Evolutionary conservation across 2,797 vertebrate species (phyloP).

Genomic region (Clangula hyemalis): DNA sequence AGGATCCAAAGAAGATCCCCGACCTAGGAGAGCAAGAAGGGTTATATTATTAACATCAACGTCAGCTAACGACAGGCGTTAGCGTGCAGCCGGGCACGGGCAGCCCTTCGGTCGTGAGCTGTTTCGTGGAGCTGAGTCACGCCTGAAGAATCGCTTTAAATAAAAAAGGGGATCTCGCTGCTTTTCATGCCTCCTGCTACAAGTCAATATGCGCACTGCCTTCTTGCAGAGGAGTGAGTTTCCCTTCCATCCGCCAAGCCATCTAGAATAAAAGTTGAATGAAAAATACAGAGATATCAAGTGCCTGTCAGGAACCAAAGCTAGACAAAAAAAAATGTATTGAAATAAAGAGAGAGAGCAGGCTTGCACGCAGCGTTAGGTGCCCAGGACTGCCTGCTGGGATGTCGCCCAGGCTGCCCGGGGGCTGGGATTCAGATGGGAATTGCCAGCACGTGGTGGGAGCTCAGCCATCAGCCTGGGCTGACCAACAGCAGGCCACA

Average conservation of each 20-base stretch:
- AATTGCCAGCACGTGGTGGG: not conserved
- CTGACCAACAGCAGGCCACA: not conserved
- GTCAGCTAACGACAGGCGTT: not conserved
- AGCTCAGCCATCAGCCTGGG: not conserved
- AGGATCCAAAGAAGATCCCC: not conserved
- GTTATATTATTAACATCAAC: not conserved
- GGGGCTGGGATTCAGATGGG: not conserved
- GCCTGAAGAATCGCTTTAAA: not conserved
- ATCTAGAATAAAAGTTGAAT: not conserved
- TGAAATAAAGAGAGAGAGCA: not conserved
- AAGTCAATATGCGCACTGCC: not conserved
- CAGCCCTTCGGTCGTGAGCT: fast-evolving
- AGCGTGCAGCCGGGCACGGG: not conserved
- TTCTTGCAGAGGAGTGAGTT: not conserved
- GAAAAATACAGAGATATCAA: not conserved
- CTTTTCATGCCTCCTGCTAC: not conserved
- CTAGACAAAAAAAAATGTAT: not conserved
- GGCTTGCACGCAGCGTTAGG: fast-evolving
- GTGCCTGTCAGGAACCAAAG: not conserved
- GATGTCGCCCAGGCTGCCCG: not conserved
- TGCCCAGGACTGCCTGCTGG: too few relatives aligned
- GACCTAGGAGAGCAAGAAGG: fast-evolving
- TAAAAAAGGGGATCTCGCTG: not conserved
- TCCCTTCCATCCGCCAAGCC: not conserved
- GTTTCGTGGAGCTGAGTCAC: not conserved